A percentile compares a stretch with the other conserved stretches of the same genome.
Evolutionary conservation across 2,888 invertebrate species (phyloP).

Genomic region (Rotaria socialis): DNA sequence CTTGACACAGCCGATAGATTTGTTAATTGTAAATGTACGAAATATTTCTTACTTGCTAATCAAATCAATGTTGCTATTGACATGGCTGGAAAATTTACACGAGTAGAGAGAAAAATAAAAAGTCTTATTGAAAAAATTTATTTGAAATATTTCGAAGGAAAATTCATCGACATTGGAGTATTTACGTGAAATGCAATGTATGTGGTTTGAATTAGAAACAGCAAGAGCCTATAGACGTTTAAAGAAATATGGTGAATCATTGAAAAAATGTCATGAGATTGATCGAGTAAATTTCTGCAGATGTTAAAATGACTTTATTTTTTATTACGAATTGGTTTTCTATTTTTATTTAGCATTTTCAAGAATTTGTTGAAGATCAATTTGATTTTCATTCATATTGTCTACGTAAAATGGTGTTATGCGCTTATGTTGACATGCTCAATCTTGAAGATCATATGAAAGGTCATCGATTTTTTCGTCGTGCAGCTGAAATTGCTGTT

Average conservation of each 20-base stretch:
- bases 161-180: slow-evolving; percentile 90
- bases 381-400: slow-evolving; percentile 99
- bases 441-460: slow-evolving; percentile 87
- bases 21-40: slow-evolving; percentile 97
- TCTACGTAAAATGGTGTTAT: slow-evolving; percentile 96
- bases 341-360: slow-evolving; percentile 74
- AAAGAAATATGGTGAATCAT: slow-evolving; percentile 84
- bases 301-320: neutral
- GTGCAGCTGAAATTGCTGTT: slow-evolving; percentile 71
- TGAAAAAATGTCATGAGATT: slow-evolving; percentile 96
- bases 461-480: slow-evolving; percentile 90
- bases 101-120: slow-evolving; percentile 64
- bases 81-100: slow-evolving; percentile 94
- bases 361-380: slow-evolving; percentile 98
- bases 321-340: neutral
- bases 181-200: slow-evolving; percentile 99
- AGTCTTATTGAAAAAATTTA: too few relatives aligned
- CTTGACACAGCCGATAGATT: slow-evolving; percentile 97
- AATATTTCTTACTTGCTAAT: slow-evolving; percentile 90
- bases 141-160: slow-evolving; percentile 60
- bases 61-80: slow-evolving; percentile 87
- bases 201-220: slow-evolving; percentile 99
- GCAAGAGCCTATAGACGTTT: slow-evolving; percentile 81
- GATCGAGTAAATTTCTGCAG: slow-evolving; percentile 71
- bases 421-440: slow-evolving; percentile 88